These are phyloP conservation scores for Anoplolepis gracilipes DNA, from an alignment of 1,140 invertebrate species.

Conservation along the genomic window DNA sequence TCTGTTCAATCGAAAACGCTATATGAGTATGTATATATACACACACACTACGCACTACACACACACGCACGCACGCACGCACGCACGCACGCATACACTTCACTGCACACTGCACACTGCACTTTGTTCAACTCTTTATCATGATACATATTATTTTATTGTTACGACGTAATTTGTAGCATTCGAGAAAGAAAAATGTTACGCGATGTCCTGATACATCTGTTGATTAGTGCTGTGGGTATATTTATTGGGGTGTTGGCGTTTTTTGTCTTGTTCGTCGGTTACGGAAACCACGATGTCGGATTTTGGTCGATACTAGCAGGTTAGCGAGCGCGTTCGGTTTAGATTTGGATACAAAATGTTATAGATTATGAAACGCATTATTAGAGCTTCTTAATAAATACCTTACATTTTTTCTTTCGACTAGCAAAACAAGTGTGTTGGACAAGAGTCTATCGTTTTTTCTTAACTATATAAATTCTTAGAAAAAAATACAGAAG, in stretches of 20 bases:
- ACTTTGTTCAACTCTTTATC: no score
- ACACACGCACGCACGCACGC: no score
- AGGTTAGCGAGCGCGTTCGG: conserved; percentile 66
- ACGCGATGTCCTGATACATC: conserved; percentile 29
- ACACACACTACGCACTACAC: no score
- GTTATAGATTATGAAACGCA: not conserved
- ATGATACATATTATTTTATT: no score
- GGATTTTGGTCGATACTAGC: conserved; percentile 75
- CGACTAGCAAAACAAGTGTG: not conserved
- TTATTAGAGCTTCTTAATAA: not conserved
- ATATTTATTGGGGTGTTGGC: conserved; percentile 64
- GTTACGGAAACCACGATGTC: conserved; percentile 65
- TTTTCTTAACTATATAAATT: not conserved
- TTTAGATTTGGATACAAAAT: not conserved
- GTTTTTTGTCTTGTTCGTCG: conserved; percentile 68
- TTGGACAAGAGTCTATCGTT: not conserved
- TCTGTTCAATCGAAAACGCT: no score
- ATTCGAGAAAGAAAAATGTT: conserved; percentile 45
- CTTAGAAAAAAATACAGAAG: no score
- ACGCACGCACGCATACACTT: no score
- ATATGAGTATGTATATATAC: no score
- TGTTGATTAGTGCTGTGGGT: conserved; percentile 65
- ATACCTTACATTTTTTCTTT: not conserved
- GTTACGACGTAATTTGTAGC: not conserved
- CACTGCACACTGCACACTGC: no score